Evolutionary conservation across 2,797 vertebrate species (phyloP), one percentile per base, ranked within the genome.

Genomic region (Choloepus didactylus): DNA sequence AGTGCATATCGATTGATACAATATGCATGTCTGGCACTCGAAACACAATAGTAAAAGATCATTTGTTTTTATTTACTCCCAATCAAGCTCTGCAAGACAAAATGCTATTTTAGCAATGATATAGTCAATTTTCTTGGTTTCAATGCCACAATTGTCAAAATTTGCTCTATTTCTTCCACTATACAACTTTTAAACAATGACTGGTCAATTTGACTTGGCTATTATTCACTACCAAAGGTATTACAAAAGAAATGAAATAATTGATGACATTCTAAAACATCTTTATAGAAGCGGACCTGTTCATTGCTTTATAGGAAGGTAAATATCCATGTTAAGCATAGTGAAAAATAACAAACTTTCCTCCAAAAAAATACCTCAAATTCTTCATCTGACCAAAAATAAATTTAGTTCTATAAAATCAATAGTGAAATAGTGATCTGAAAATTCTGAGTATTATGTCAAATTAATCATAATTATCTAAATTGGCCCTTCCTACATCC

Each of bases 91-190:
- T 14, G 94, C 67, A 93, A 93, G 49, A 2, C 9, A 96, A 81
- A 95, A 0, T 1, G 0, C 15, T 81, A 12, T 9, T 95, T 95
- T 59, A 92, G 59, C 83, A 92, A 73, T 95, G 84, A 31, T 93
- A 16, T 64, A 16, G 27, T 93, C 31, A 87, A 3, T 27, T 91
- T 67, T 95, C 18, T 51, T 44, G 79, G 6, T 10, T 82, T 44
- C 29, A 49, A 56, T 94, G 81, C 4, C 44, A 41, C 11, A 80
- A 93, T 94, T 95, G 23, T 96, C 88, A 92, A 93, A 21, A 41
- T 80, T 54, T 95, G 60, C 2, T 12, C 38, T 82, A 86, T 95
- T 95, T 6, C 67, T 94, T 79, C 23, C 15, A 90, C 41, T 8
- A 23, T 41, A 21, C 44, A 82, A 79, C 12, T 51, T 95, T 84